Evolutionary conservation across 2,888 invertebrate species (phyloP).

Genomic region (Nomada ruficornis): DNA sequence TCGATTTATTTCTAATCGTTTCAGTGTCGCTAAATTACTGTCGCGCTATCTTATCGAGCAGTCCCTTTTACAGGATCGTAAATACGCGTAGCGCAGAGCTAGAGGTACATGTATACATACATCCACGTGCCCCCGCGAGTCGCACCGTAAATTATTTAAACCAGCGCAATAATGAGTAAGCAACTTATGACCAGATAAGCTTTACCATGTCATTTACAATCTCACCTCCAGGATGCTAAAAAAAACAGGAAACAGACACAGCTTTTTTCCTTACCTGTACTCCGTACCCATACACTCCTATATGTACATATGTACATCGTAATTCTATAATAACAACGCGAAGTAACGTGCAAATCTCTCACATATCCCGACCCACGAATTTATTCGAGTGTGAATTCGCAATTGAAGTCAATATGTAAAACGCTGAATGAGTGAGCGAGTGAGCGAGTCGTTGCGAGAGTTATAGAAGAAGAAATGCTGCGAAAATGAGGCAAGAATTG

Average conservation of each 20-base stretch:
- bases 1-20: conserved; percentile 29
- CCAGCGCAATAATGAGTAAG: conserved; percentile 46
- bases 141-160: conserved; percentile 46
- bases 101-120: background rate
- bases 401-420: background rate
- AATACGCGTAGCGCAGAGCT: conserved; percentile 26
- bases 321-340: too few relatives aligned
- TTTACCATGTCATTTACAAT: background rate
- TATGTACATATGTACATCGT: background rate
- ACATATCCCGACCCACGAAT: too few relatives aligned
- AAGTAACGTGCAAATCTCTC: too few relatives aligned
- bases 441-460: background rate
- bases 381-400: too few relatives aligned
- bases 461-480: conserved; percentile 1
- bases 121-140: conserved; percentile 31
- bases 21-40: conserved; percentile 50
- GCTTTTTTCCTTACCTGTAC: background rate
- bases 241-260: conserved; percentile 5
- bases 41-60: conserved; percentile 44
- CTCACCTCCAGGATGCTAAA: conserved; percentile 18
- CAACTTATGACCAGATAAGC: conserved; percentile 49
- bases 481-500: conserved; percentile 4
- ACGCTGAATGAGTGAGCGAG: background rate
- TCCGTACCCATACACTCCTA: background rate
- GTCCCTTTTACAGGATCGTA: conserved; percentile 52